Base-by-base conservation (phyloP, 2,797 vertebrate species). In the Eulemur mongoz region DNA sequence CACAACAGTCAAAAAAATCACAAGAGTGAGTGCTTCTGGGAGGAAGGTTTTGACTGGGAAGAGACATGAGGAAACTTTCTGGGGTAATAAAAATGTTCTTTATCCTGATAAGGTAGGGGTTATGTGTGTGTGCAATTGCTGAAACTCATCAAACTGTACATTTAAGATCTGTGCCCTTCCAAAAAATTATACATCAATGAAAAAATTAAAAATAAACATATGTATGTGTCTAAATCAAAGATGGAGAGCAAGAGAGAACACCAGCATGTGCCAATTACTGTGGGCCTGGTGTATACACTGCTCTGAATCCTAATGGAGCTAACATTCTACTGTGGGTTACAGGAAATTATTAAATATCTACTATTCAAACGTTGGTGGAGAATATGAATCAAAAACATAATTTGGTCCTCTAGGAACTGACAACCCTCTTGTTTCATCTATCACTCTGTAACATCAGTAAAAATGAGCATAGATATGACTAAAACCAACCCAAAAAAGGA, bases 401-500 rank as follows among this genome's bases (percentile, higher is more conserved):
- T 12, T 65, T 40, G 13, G 8, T 63, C 32, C 63, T 86, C 43
- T 40, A 72, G 45, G 59, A 87, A 85, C 7, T 67, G 48, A 63
- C 43, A 83, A 30, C 1, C 2, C 35, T 91, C 20, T 87, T 59
- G 43, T 92, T 94, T 89, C 22, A 81, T 67, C 48, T 83, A 11
- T 78, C 23, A 45, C 12, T 73, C 35, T 54, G 13, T 30, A 61
- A 76, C 54, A 38, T 82, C 65, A 89, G 50, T 78, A 63, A 82
- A 94, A 95, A 32, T 91, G 40, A 94, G 17, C 84, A 50, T n/a
- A 93, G 63, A 22, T 50, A 45, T 22, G 30, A 78, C 54, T 92
- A 35, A 69, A 85, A 20, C 10, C 18, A 40, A 82, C 38, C 23
- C 30, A 72, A 40, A 87, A 91, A 18, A 80, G 11, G 22, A 79